Evolutionary conservation across 2,797 vertebrate species (phyloP), one percentile per base, ranked within the genome.

Genomic region (Poecilia gillii): DNA sequence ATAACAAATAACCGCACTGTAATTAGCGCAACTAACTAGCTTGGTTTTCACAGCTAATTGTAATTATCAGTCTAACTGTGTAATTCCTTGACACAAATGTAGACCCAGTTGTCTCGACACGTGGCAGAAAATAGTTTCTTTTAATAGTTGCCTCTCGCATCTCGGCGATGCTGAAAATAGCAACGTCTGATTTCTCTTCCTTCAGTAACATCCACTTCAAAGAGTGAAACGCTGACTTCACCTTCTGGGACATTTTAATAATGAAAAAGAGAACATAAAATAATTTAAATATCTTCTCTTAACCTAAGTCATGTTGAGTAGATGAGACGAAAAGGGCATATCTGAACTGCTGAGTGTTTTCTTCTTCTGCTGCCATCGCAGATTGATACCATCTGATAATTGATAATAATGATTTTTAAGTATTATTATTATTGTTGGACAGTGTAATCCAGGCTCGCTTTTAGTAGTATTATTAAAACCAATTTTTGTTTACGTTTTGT

Each of bases 201-300:
- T 36, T 66, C 62, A 66, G 64, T 25, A 41, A 68, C 36, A 68
- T 41, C 33, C 31, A 62, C 64, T 39, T 39, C 64, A 68, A 68
- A 41, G 11, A 68, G 64, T 68, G 36, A 14, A 41, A 41, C 64
- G 23, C 20, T 20, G 23, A 53, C 23, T 53, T 53, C 51, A 53
- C 23, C 51, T 53, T 25, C 23, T 53, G 51, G 25, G 51, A 53
- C 51, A 53, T 25, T 53, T 53, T 53, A 53, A 53, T 53, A 53
- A 25, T 53, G 8, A 25, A 25, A 53, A 47, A 45, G 49, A 49
- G 75, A 79, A 20, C 7, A 76, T 33, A 84, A 83, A 47, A 70
- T 43, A 82, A 80, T 53, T 73, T 0, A 28, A 85, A 36, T 66
- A 39, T 85, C 77, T 82, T 83, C 79, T 81, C 62, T 75, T 31